Evolutionary conservation across 2,113 vertebrate species (phyloP).

Genomic region (Cyanocitta stelleri): DNA sequence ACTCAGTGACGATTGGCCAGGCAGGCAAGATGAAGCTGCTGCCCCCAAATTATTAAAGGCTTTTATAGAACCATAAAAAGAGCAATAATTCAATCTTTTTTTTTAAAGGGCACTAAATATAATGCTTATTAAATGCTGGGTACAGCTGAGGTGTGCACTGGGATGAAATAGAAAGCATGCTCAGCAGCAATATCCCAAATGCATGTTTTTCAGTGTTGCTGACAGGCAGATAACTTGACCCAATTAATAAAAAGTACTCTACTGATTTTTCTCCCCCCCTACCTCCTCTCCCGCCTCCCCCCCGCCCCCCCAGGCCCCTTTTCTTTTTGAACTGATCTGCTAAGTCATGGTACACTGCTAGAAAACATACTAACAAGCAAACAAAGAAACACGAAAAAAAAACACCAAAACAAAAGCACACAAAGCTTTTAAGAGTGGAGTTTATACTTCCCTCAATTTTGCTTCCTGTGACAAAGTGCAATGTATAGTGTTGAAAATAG

Average conservation of each 20-base stretch:
- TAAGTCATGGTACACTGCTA: neutral
- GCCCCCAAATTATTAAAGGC: conserved; percentile 70
- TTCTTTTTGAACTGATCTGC: neutral
- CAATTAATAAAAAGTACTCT: conserved; percentile 53
- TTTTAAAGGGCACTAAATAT: conserved; percentile 59
- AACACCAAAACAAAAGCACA: neutral
- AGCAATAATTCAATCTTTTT: conserved; percentile 71
- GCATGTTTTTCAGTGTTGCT: neutral
- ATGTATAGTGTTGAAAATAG: neutral
- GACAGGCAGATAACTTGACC: conserved; percentile 35
- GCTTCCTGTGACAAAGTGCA: neutral
- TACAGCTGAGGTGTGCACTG: conserved; percentile 26
- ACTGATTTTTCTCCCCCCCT: neutral
- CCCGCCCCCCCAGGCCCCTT: fast-evolving
- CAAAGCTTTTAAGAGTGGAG: neutral
- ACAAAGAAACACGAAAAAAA: neutral
- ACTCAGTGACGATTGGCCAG: neutral
- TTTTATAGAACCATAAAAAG: conserved; percentile 73
- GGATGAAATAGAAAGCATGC: conserved; percentile 20
- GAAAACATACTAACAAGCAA: neutral
- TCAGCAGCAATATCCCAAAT: conserved; percentile 43
- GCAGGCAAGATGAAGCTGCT: conserved; percentile 38
- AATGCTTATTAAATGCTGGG: conserved; percentile 62
- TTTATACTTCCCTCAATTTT: neutral
- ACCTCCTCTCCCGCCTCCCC: too few species aligned